Evolutionary conservation across 2,888 invertebrate species (phyloP), one percentile per base, ranked within the genome.

Genomic region (Prosapia bicincta): DNA sequence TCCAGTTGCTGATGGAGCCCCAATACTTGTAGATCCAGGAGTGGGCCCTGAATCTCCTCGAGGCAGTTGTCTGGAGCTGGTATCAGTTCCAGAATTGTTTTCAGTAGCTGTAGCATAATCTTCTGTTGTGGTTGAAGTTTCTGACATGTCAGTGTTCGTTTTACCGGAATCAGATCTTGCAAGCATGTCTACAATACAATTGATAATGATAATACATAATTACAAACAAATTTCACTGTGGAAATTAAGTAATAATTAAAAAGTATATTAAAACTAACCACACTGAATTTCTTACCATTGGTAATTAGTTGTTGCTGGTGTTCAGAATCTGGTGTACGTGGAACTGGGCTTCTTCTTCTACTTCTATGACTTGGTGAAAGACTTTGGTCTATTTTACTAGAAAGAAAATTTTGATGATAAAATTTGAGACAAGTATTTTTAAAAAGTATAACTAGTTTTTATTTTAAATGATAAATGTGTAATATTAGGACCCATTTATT

Each of bases 111-210:
- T 95, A 80, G 94, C 92, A 84, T 95, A 95, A 85, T 95, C 95
- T 85, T 95, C 95, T 69, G 92, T 92, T n/a, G 89, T 92, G 24
- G 92, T 92, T 65, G 95, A 95, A 82, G 94, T 94, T 86, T 95
- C 95, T n/a, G 94, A 94, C 72, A 94, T 88, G 83, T 95, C 95
- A 38, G 89, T 80, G 28, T 80, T 80, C 15, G 81, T 82, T 76
- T 77, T 79, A 30, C 81, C 80, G 15, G 81, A 81, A 70, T 81
- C 81, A 66, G 80, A 78, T 70, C 81, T 76, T 65, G 78, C 79
- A 71, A 80, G 77, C 26, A 78, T 77, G 75, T 80, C 80, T 80
- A 76, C 73, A 79, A 77, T 13, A 38, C 15, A 15, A 38, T 10
- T 38, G 3, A 38, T 13, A 3, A 10, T 38, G 5, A 30, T 30